phyloP scores from a whole-genome alignment of 2,797 vertebrate species.

The Kryptopterus vitreolus region DNA sequence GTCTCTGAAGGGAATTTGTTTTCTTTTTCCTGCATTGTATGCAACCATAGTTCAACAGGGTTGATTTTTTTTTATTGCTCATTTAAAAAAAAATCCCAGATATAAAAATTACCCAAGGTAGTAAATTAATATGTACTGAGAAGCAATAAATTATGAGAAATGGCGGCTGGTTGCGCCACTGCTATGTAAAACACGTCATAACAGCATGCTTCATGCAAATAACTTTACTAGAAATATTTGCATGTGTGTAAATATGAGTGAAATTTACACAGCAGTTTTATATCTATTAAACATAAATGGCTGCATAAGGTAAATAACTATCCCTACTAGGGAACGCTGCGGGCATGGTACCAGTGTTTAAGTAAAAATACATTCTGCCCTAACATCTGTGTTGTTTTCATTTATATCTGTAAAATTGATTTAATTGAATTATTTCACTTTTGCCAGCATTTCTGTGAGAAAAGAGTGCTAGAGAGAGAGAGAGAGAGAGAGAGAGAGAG shows the following conservation, averaged over 20 bases:
- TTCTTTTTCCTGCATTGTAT: constrained; percentile 40
- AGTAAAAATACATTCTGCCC: not conserved
- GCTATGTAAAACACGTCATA: not conserved
- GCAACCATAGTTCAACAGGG: constrained; percentile 19
- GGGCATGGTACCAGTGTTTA: not conserved
- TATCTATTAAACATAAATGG: not conserved
- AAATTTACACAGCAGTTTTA: not conserved
- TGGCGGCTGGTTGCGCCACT: not conserved
- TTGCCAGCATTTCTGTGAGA: not conserved
- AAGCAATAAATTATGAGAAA: not conserved
- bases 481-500: constrained; percentile 6
- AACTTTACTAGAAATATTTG: not conserved
- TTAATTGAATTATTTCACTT: not conserved
- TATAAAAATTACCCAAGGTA: not conserved
- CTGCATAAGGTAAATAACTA: not conserved
- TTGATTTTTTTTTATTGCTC: not conserved
- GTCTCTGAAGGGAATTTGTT: constrained; percentile 39
- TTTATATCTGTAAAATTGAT: not conserved
- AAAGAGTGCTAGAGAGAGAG: not conserved
- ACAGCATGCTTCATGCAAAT: constrained; percentile 7
- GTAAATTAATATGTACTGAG: not conserved
- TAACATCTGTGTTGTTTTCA: too few species aligned
- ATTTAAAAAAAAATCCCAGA: not conserved
- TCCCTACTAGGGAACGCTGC: not conserved
- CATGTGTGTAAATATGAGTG: not conserved